These are phyloP conservation scores for Zaprionus bogoriensis DNA, from an alignment of 2,888 invertebrate species.

Conservation along the genomic window DNA sequence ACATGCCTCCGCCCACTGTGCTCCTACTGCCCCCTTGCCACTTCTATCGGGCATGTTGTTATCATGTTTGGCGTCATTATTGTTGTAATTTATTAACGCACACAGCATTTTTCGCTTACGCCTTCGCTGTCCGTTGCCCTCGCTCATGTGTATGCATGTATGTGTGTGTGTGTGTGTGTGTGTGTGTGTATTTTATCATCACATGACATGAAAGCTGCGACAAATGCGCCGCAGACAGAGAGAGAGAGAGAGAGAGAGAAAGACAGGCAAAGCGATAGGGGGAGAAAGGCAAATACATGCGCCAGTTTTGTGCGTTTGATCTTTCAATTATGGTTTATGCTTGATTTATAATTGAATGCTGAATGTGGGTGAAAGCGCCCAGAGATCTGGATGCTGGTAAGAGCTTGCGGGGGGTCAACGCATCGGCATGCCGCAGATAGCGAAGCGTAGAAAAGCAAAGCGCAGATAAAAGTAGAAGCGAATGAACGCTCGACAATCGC, in stretches of 20 bases:
- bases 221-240: constrained; percentile 49
- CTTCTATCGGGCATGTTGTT: constrained; percentile 61
- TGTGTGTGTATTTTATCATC: constrained; percentile 52
- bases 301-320: constrained; percentile 56
- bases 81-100: constrained; percentile 77
- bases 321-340: constrained; percentile 74
- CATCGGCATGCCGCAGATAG: constrained; percentile 24
- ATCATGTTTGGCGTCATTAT: constrained; percentile 77
- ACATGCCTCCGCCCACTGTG: constrained; percentile 9
- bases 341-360: constrained; percentile 70
- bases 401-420: constrained; percentile 5
- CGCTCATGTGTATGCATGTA: neutral
- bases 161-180: neutral
- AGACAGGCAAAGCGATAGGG: neutral
- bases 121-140: constrained; percentile 29
- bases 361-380: constrained; percentile 37
- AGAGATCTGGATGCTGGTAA: constrained; percentile 25
- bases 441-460: neutral
- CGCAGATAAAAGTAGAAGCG: neutral
- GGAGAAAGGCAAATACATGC: constrained; percentile 13
- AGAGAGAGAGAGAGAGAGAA: neutral
- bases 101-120: constrained; percentile 72
- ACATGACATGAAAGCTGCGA: constrained; percentile 53
- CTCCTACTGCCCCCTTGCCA: neutral
- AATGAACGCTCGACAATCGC: neutral